Conservation (phyloP, 37 sponge, comb jelly and placozoan species). For the Ianthella basta region DNA sequence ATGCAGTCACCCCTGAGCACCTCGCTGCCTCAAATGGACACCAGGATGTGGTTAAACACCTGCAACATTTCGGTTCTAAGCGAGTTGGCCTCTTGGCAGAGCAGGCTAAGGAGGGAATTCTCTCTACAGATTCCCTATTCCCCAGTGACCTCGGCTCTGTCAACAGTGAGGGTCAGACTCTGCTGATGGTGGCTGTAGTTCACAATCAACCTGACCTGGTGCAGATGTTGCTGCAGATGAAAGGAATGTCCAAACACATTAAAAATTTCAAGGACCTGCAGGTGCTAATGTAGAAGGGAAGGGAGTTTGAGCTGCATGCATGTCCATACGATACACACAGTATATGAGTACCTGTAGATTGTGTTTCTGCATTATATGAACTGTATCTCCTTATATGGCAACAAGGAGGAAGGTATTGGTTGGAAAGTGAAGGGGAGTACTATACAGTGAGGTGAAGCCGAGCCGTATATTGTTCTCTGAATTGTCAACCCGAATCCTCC, state of each 20-base stretch:
- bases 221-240: constrained; percentile 43
- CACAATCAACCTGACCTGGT: constrained; percentile 30
- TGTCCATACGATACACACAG: too few relatives aligned
- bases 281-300: too few relatives aligned
- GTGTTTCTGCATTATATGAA: too few relatives aligned
- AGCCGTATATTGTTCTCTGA: too few relatives aligned
- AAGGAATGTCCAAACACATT: constrained; percentile 45
- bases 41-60: constrained; percentile 54
- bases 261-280: constrained; percentile 43
- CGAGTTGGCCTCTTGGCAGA: constrained; percentile 31
- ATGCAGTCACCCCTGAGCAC: constrained; percentile 21
- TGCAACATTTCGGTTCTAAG: constrained; percentile 41
- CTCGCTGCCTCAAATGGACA: constrained; percentile 32
- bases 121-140: constrained; percentile 34
- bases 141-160: constrained; percentile 53
- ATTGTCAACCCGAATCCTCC: too few relatives aligned
- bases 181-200: constrained; percentile 61
- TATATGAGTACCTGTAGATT: too few relatives aligned
- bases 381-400: too few relatives aligned
- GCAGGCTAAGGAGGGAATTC: constrained; percentile 45
- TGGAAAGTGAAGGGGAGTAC: too few relatives aligned
- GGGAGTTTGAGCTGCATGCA: too few relatives aligned
- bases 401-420: too few relatives aligned
- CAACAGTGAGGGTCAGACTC: constrained; percentile 48
- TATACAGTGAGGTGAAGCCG: too few relatives aligned